Evolutionary conservation across 2,888 invertebrate genomes (phyloP), one percentile per base, ranked within the genome.

Genomic region (Lasioglossum pauxillum): DNA sequence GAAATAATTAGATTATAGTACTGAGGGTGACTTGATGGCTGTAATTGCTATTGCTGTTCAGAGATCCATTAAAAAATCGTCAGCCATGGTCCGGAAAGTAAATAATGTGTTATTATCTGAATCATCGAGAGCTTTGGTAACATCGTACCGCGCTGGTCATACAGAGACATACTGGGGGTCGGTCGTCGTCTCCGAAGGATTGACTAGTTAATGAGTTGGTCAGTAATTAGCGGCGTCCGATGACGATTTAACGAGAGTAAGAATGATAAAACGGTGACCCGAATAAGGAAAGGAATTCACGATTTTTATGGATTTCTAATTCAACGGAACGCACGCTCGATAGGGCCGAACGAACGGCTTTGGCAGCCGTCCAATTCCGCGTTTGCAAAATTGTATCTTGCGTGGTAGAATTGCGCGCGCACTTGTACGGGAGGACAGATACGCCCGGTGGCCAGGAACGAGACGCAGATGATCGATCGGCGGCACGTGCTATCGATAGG

Each of bases 401-500:
- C 49, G 44, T 60, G 60, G 44, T 69, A n/a, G 77, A 85, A 82
- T 80, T 74, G 75, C 60, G 73, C 75, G 64, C 31, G 64, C 73
- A 75, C 64, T 77, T 71, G 23, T 71, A 78, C 71, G 78, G 78
- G 80, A 82, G 78, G 77, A 83, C 75, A 80, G 75, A 78, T 78
- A 71, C 46, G 67, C 38, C 5, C 60, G 38, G 73, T 73, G 76
- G 46, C 44, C 80, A 27, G 67, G 80, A 77, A 75, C 82, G 77
- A 78, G 72, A 44, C 71, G 78, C 38, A 80, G 73, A 86, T 86
- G 82, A 80, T 85, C 82, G 82, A 88, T 88, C 80, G 74, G 19
- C 69, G 74, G 82, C 84, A 84, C 86, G 84, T 83, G 86, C 79
- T 80, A 84, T 86, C 84, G 80, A 83, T 71, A 82, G 64, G 35